phyloP scores from a whole-genome alignment of 1,140 invertebrate species.

The Adelges cooleyi region DNA sequence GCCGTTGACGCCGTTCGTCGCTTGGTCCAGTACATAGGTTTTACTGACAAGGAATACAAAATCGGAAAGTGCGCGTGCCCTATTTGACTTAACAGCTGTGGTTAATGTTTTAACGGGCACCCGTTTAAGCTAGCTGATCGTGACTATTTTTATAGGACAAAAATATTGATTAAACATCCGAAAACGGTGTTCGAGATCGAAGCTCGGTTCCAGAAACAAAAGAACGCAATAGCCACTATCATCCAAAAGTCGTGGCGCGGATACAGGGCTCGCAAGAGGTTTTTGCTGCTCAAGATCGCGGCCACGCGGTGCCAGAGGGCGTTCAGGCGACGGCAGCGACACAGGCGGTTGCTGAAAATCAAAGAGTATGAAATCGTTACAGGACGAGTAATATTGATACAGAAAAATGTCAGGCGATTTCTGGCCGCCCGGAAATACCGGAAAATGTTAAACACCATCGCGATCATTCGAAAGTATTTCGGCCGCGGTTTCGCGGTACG shows the following conservation, averaged over 20 bases:
- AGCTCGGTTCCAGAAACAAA: neutral
- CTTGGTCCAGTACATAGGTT: neutral
- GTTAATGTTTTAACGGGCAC: neutral
- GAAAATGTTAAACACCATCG: neutral
- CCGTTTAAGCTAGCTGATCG: neutral
- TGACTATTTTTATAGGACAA: neutral
- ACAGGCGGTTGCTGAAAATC: neutral
- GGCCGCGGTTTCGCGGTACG: too few relatives aligned
- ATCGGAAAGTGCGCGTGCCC: neutral
- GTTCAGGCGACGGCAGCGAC: neutral
- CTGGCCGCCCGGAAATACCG: slow-evolving; percentile 6
- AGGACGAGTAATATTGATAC: neutral
- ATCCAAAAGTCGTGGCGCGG: neutral
- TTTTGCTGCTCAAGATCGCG: neutral
- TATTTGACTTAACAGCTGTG: neutral
- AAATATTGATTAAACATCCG: slow-evolving; percentile 7
- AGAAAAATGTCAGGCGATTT: slow-evolving; percentile 5
- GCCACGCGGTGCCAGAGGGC: neutral
- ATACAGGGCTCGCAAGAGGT: neutral
- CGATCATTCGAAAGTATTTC: neutral
- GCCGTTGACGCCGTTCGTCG: neutral
- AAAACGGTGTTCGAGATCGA: slow-evolving; percentile 4
- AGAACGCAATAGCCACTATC: neutral
- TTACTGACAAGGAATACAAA: slow-evolving; percentile 2
- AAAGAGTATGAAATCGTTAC: neutral